Evolutionary conservation across 2,113 vertebrate genomes (phyloP), one percentile per base, ranked within the genome.

Genomic region (Oriolus oriolus): DNA sequence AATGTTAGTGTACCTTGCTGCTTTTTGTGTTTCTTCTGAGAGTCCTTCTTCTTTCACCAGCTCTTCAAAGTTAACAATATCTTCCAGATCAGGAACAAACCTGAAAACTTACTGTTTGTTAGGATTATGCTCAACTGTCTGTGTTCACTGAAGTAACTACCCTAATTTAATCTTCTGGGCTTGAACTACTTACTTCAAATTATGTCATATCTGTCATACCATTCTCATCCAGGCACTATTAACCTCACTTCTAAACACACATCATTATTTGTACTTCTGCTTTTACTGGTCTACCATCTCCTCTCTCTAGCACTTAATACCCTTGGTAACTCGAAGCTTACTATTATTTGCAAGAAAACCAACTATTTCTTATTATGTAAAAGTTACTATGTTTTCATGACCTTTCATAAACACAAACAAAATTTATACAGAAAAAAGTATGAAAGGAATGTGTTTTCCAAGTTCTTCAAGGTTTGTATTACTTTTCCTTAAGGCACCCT

Each of bases 61-160:
- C 97, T 99, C 99, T 97, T 99, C 99, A 97, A 99, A 99, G 97
- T 99, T 99, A 52, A 99, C 99, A 17, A 99, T 99, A 93, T 99
- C 99, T 98, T 99, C 99, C 95, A 99, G 98, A 97, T 99, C 99
- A 31, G 99, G 99, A 93, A 99, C 99, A 96, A 99, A 99, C 96
- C 99, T 99, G 94, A 8, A 31, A 81, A 91, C 84, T 75, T 77
- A 94, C 93, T 96, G 31, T 70, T 87, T 57, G 77, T 96, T 81
- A 95, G 24, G 16, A 82, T 84, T 84, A 77, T 31, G 68, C 42
- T 89, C 77, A 93, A 70, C 35, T 64, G 31, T 7, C 21, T 63
- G 27, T 6, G 4, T 30, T 82, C 30, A 79, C 22, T 61, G 19
- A 79, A 63, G 16, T 22, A 80, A 42, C 37, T 22, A 61, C 24